Conservation (phyloP, 2,797 vertebrate species). For the Darevskia mixta region DNA sequence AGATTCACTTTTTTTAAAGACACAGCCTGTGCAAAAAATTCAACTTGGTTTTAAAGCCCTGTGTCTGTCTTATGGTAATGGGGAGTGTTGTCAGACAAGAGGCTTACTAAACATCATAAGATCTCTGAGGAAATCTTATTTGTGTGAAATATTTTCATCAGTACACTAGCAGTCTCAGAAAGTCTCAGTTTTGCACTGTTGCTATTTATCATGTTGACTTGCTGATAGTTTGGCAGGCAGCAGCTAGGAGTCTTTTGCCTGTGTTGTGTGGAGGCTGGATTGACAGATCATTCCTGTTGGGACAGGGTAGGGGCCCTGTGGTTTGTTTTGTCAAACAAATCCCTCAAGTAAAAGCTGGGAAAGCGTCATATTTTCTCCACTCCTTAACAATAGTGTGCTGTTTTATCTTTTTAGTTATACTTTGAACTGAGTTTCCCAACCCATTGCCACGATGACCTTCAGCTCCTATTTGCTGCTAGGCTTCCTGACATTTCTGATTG, state of each 20-base stretch:
- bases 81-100: not conserved
- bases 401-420: not conserved
- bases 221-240: not conserved
- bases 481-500: not conserved
- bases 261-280: not conserved
- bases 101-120: not conserved
- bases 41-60: too few relatives aligned
- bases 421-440: not conserved
- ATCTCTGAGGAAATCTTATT: not conserved
- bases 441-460: not conserved
- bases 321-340: not conserved
- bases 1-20: not conserved
- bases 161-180: not conserved
- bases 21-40: not conserved
- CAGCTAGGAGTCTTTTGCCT: not conserved
- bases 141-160: not conserved
- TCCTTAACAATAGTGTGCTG: not conserved
- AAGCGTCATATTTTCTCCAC: not conserved
- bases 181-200: not conserved
- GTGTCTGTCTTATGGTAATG: not conserved
- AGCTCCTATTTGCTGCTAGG: not conserved
- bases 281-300: not conserved
- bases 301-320: not conserved
- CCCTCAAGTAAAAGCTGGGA: slow-evolving; percentile 7
- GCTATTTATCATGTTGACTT: not conserved